Evolutionary conservation across 92 coral and sea anemone genomes (phyloP).

Genomic region (Palythoa grandis): DNA sequence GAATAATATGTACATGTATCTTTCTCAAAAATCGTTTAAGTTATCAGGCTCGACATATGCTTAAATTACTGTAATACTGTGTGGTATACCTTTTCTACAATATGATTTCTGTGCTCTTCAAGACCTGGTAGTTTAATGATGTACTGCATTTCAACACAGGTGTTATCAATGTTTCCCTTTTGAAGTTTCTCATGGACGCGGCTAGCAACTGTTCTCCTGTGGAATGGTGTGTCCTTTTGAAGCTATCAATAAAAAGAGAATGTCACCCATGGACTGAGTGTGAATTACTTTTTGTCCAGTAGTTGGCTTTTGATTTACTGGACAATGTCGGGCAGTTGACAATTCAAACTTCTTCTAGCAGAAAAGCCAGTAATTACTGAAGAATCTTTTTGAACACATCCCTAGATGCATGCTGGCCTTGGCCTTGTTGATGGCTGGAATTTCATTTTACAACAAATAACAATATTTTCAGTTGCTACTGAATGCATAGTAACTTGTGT

Average conservation of each 20-base stretch:
- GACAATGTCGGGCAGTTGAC: not conserved
- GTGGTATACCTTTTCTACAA: slow-evolving; percentile 10
- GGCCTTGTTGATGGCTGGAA: slow-evolving; percentile 10
- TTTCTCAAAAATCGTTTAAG: slow-evolving; percentile 11
- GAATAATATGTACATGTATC: slow-evolving; percentile 1
- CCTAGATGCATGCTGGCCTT: not conserved
- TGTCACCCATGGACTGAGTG: not conserved
- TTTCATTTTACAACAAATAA: not conserved
- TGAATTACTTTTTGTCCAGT: not conserved
- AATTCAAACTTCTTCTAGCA: slow-evolving; percentile 2
- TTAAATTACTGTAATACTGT: slow-evolving; percentile 1
- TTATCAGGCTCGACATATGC: not conserved
- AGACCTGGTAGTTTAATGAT: slow-evolving; percentile 1
- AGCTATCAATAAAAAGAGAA: slow-evolving; percentile 5
- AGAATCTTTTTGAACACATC: not conserved
- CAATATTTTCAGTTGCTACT: slow-evolving; percentile 7
- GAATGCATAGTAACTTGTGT: slow-evolving; percentile 12
- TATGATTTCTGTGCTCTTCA: slow-evolving; percentile 6
- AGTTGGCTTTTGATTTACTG: slow-evolving; percentile 7
- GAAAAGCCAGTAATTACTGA: slow-evolving; percentile 6
- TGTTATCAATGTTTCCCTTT: not conserved
- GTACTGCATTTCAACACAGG: not conserved
- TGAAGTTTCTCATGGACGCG: not conserved
- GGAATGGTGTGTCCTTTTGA: slow-evolving; percentile 4
- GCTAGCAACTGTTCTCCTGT: slow-evolving; percentile 9